Conservation (phyloP, 2,888 invertebrate genomes). For the Coelogynopora nodosa region DNA sequence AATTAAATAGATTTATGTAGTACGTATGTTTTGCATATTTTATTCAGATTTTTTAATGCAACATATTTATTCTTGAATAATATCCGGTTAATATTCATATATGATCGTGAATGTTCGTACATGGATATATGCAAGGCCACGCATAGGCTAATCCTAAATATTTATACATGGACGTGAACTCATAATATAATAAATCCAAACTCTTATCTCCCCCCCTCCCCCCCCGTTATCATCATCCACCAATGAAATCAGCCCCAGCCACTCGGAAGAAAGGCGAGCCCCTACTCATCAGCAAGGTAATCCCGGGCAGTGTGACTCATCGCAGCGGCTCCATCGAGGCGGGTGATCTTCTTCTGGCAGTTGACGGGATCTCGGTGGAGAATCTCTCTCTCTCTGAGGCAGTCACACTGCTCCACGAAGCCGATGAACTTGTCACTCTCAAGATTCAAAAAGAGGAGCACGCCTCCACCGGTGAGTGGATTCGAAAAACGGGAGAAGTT, state of each 20-base stretch:
- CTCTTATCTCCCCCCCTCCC: constrained; percentile 3
- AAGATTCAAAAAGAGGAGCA: constrained; percentile 61
- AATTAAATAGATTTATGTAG: no score
- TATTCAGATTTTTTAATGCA: no score
- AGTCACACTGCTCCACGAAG: constrained; percentile 60
- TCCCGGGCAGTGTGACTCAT: constrained; percentile 79
- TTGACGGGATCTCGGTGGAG: constrained; percentile 77
- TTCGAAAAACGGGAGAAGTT: no score
- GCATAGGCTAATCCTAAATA: no score
- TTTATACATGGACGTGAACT: not conserved
- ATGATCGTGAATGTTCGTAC: no score
- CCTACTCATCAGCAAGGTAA: constrained; percentile 80
- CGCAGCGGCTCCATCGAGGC: constrained; percentile 74
- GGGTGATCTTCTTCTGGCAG: constrained; percentile 80
- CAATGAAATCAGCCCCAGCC: constrained; percentile 51
- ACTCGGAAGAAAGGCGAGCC: constrained; percentile 66
- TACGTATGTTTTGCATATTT: no score
- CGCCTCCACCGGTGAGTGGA: constrained; percentile 37
- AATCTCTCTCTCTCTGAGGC: constrained; percentile 69
- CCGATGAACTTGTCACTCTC: constrained; percentile 64
- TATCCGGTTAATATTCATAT: no score
- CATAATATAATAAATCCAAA: not conserved
- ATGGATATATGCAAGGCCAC: no score
- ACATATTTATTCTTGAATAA: no score
- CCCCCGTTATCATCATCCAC: constrained; percentile 26